Conservation (phyloP, 2,797 vertebrate species). For the Zenarchopterus dispar region DNA sequence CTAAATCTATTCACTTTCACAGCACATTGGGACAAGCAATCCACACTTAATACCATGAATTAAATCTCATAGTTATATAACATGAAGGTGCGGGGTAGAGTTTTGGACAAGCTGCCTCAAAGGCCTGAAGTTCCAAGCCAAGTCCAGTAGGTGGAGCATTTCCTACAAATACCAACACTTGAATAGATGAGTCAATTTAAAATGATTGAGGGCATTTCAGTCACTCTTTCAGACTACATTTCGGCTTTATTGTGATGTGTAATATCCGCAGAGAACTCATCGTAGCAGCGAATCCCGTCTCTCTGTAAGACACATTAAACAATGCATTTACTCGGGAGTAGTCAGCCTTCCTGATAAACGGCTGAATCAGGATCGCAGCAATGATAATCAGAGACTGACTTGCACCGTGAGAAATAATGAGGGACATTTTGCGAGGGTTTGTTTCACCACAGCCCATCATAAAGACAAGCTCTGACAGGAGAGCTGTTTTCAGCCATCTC, state of each 20-base stretch:
- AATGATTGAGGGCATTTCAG: not conserved
- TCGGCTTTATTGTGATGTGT: not conserved
- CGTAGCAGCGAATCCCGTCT: not conserved
- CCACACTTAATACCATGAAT: too few species aligned
- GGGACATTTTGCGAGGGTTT: not conserved
- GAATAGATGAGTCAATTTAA: too few species aligned
- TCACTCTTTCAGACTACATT: too few species aligned
- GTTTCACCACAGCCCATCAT: slow-evolving; percentile 17
- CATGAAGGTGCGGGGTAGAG: too few species aligned
- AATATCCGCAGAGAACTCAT: not conserved
- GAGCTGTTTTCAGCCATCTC: not conserved
- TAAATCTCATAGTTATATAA: too few species aligned
- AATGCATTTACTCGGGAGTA: not conserved
- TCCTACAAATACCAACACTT: too few species aligned
- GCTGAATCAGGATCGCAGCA: not conserved
- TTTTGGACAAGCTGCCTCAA: too few species aligned
- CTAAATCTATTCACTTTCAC: too few species aligned
- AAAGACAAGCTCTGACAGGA: slow-evolving; percentile 61
- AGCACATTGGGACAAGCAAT: too few species aligned
- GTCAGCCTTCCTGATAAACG: slow-evolving; percentile 5
- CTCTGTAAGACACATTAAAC: not conserved
- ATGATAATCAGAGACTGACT: slow-evolving; percentile 5
- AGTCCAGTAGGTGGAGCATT: too few species aligned
- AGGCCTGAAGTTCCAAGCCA: too few species aligned
- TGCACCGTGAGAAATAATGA: slow-evolving; percentile 19